Evolutionary conservation across 2,888 invertebrate genomes (phyloP).

Genomic region (Corbicula japonica): DNA sequence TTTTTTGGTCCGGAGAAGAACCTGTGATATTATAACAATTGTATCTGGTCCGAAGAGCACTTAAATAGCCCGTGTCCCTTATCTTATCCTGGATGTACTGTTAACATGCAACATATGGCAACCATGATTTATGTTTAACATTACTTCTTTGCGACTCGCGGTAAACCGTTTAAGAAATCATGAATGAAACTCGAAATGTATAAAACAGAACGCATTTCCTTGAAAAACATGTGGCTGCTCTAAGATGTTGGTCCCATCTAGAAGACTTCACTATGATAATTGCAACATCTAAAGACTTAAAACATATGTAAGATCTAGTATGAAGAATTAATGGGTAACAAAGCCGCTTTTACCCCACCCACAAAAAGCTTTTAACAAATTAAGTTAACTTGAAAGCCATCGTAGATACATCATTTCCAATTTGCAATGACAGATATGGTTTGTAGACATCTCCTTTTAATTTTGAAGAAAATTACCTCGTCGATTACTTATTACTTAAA

Average conservation of each 20-base stretch:
- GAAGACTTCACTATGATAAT: conserved; percentile 25
- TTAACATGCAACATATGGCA: too few relatives aligned
- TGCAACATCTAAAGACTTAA: conserved; percentile 31
- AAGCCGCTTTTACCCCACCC: conserved; percentile 42
- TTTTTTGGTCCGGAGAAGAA: too few relatives aligned
- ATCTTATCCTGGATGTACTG: too few relatives aligned
- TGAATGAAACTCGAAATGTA: conserved; percentile 22
- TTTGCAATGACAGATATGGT: conserved; percentile 27
- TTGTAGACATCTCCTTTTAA: conserved; percentile 22
- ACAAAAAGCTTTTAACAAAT: conserved; percentile 46
- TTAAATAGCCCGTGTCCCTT: too few relatives aligned
- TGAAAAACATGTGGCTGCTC: conserved; percentile 35
- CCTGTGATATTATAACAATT: too few relatives aligned
- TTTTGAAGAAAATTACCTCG: conserved; percentile 14
- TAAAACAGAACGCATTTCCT: conserved; percentile 31
- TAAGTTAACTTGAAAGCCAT: conserved; percentile 35
- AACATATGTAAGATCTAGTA: conserved; percentile 44
- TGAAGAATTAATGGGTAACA: conserved; percentile 40
- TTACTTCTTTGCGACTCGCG: conserved; percentile 2
- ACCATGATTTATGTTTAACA: conserved; percentile 12
- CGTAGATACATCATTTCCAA: conserved; percentile 26
- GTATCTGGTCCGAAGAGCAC: too few relatives aligned
- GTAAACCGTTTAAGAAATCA: conserved; percentile 33
- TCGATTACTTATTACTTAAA: too few relatives aligned
- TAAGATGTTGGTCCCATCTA: conserved; percentile 37